phyloP scores from a whole-genome alignment of 1,140 invertebrate genomes.

The Meloidogyne exigua region DNA sequence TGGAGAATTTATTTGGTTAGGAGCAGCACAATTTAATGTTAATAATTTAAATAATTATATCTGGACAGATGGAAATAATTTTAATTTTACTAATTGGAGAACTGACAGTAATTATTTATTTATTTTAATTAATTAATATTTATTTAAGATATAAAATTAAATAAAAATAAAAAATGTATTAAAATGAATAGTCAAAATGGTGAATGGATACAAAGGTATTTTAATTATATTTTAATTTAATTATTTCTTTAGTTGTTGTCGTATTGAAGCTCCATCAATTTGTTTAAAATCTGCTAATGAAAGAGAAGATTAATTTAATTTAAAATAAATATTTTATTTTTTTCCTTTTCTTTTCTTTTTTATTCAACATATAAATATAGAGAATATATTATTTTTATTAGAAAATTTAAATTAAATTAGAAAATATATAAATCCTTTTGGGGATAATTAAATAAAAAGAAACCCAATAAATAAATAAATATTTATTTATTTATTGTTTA shows the following conservation, averaged over 20 bases:
- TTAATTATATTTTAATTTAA: constrained; percentile 8
- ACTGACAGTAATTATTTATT: constrained; percentile 30
- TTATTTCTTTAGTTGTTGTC: constrained; percentile 46
- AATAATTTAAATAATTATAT: constrained; percentile 33
- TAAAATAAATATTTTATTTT: too few relatives aligned
- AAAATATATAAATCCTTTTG: not conserved
- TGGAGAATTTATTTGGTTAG: constrained; percentile 42
- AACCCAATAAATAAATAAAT: not conserved
- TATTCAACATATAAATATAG: too few relatives aligned
- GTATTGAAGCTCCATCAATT: constrained; percentile 42
- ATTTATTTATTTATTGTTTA: not conserved
- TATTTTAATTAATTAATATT: not conserved
- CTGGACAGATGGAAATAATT: constrained; percentile 40
- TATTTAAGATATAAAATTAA: not conserved
- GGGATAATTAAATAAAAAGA: not conserved
- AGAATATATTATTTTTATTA: not conserved
- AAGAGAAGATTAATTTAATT: not conserved
- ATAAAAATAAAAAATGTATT: constrained; percentile 43
- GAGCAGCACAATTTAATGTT: constrained; percentile 46
- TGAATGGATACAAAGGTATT: constrained; percentile 23
- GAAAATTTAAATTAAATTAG: not conserved
- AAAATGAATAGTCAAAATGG: constrained; percentile 38
- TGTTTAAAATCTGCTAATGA: constrained; percentile 40
- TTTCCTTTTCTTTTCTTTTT: too few relatives aligned
- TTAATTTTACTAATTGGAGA: constrained; percentile 40